These are phyloP conservation scores for Drosophila triauraria DNA, from an alignment of 1,140 invertebrate species.

Conservation along the genomic window DNA sequence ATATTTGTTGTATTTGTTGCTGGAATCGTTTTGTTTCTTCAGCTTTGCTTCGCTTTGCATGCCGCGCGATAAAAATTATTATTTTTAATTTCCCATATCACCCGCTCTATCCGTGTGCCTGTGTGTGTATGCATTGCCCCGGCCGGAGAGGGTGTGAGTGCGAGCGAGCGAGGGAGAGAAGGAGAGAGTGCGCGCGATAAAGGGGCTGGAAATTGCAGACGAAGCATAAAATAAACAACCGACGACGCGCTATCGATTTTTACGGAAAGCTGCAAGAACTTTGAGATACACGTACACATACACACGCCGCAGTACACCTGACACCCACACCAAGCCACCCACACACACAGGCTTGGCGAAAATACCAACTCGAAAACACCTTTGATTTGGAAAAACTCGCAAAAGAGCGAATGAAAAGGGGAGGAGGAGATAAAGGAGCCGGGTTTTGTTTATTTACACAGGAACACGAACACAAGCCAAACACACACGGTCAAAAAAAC, in stretches of 20 bases:
- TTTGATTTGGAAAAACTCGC: constrained; percentile 14
- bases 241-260: constrained; percentile 76
- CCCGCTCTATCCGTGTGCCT: constrained; percentile 1
- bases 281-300: constrained; percentile 32
- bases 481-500: neutral
- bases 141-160: constrained; percentile 23
- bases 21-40: constrained; percentile 37
- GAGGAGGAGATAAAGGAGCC: constrained; percentile 22
- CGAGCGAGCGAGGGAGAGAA: constrained; percentile 15
- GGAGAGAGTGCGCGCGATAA: constrained; percentile 39
- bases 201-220: constrained; percentile 80
- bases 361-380: constrained; percentile 29
- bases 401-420: neutral
- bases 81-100: constrained; percentile 50
- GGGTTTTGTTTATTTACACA: constrained; percentile 52
- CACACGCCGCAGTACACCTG: constrained; percentile 7
- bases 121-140: constrained; percentile 41
- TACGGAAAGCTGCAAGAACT: constrained; percentile 64
- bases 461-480: constrained; percentile 10
- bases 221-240: constrained; percentile 82
- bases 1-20: constrained; percentile 27
- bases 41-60: constrained; percentile 40
- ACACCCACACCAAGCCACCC: constrained; percentile 17
- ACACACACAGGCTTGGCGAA: constrained; percentile 25
- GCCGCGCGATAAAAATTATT: constrained; percentile 50